Conservation (phyloP, 1,140 invertebrate genomes). For the Camponotus floridanus region DNA sequence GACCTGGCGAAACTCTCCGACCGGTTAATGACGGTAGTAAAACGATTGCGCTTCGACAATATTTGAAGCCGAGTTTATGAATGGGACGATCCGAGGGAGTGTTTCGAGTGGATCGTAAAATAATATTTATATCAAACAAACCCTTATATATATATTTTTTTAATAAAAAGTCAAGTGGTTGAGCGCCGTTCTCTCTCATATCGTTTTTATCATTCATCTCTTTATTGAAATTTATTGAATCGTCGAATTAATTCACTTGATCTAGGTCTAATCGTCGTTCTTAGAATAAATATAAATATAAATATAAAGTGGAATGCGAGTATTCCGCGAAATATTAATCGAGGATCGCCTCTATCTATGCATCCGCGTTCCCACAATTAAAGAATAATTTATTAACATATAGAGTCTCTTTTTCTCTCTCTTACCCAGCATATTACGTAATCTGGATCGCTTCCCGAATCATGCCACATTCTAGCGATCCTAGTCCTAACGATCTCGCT, state of each 20-base stretch:
- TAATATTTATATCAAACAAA: conserved; percentile 79
- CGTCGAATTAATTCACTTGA: conserved; percentile 28
- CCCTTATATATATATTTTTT: conserved; percentile 25
- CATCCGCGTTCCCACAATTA: conserved; percentile 48
- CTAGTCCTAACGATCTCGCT: conserved; percentile 21
- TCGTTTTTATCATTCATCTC: conserved; percentile 41
- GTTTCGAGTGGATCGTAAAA: conserved; percentile 69
- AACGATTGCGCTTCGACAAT: conserved; percentile 78
- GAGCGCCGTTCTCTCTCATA: conserved; percentile 48
- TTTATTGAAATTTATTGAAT: conserved; percentile 20
- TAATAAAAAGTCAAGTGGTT: conserved; percentile 61
- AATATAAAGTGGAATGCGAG: not conserved
- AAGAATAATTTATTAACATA: conserved; percentile 34
- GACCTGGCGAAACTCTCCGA: conserved; percentile 9
- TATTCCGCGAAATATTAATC: conserved; percentile 4
- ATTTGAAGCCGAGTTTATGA: conserved; percentile 73
- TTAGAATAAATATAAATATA: not conserved
- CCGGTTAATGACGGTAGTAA: conserved; percentile 67
- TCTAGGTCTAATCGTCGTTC: not conserved
- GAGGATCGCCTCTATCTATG: not conserved
- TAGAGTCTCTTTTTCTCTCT: not conserved
- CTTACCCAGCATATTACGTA: not conserved
- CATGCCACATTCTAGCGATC: conserved; percentile 25
- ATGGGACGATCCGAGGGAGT: conserved; percentile 62
- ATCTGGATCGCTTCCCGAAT: conserved; percentile 45